Evolutionary conservation across 2,888 invertebrate genomes (phyloP), one percentile per base, ranked within the genome.

Genomic region (Drosophila atripex): DNA sequence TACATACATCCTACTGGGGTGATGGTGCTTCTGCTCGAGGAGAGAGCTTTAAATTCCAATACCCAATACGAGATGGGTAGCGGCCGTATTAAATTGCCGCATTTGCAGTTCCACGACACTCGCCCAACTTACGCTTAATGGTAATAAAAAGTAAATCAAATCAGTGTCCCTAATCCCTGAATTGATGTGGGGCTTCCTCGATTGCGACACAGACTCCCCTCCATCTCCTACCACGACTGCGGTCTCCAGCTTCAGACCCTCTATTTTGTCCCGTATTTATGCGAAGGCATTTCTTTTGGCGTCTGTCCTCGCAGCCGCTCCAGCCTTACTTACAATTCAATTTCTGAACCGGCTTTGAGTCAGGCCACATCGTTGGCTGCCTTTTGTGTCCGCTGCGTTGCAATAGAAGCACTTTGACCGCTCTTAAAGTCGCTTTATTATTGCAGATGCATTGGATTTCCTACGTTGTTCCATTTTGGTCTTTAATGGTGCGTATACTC

Each of bases 71-170:
- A 30, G 28, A 14, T 18, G 35, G 7, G 30, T 9, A 39, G 38
- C 43, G 46, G 25, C 18, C 38, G 35, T 56, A 78, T 85, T 78
- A 78, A 78, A 80, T 74, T 49, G 80, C 59, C 70, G 70, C 77
- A 65, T 69, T 69, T 55, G 58, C 71, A 63, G 56, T 52, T 53
- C 47, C 43, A 49, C 69, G 66, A 79, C 75, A 71, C 77, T 85
- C 78, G 75, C 75, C 68, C 86, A 83, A 80, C 84, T 82, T 77
- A 74, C 75, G 79, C 80, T 80, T 77, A 87, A 84, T 80, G 85
- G 83, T 86, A 85, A 85, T 89, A 88, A 88, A 89, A 89, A 89
- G 88, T 88, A 89, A 89, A 88, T 89, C 80, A 88, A 89, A 89
- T 88, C 88, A 89, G 89, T 89, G 86, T 88, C 88, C 89, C 80